These are phyloP conservation scores for Mus spicilegus DNA, from an alignment of 2,113 vertebrate species.

Conservation along the genomic window DNA sequence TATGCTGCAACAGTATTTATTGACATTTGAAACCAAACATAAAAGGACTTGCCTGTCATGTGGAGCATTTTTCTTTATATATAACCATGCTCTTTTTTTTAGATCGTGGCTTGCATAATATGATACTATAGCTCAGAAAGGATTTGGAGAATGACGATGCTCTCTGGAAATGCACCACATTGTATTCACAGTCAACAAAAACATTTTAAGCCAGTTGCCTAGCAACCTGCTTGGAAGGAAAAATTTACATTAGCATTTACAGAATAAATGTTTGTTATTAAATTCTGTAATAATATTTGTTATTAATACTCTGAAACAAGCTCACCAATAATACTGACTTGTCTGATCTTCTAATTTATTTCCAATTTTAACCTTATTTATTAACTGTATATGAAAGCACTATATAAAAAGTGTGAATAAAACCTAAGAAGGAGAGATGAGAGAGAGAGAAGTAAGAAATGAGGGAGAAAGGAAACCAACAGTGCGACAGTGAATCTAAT, in stretches of 20 bases:
- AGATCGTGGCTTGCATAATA: slow-evolving; percentile 34
- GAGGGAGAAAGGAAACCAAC: not conserved
- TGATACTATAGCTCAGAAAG: slow-evolving; percentile 51
- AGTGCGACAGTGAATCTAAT: not conserved
- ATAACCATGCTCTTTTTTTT: slow-evolving; percentile 33
- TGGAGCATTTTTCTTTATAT: slow-evolving; percentile 23
- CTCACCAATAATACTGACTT: not conserved
- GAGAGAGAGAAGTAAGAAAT: not conserved
- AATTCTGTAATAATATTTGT: slow-evolving; percentile 62
- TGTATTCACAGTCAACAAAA: slow-evolving; percentile 83
- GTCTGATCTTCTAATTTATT: slow-evolving; percentile 50
- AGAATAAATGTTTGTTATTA: slow-evolving; percentile 62
- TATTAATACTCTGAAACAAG: slow-evolving; percentile 63
- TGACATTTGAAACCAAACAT: not conserved
- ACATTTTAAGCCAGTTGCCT: slow-evolving; percentile 84
- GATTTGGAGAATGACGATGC: slow-evolving; percentile 16
- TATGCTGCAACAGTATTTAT: not conserved
- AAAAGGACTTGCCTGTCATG: not conserved
- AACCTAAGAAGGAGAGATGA: not conserved
- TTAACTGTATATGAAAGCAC: not conserved
- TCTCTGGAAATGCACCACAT: slow-evolving; percentile 64
- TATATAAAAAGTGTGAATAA: not conserved
- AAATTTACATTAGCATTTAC: slow-evolving; percentile 74
- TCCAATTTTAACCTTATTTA: not conserved
- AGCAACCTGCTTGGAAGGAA: slow-evolving; percentile 81